Evolutionary conservation across 2,888 invertebrate genomes (phyloP).

Genomic region (Hirudinaria manillensis): DNA sequence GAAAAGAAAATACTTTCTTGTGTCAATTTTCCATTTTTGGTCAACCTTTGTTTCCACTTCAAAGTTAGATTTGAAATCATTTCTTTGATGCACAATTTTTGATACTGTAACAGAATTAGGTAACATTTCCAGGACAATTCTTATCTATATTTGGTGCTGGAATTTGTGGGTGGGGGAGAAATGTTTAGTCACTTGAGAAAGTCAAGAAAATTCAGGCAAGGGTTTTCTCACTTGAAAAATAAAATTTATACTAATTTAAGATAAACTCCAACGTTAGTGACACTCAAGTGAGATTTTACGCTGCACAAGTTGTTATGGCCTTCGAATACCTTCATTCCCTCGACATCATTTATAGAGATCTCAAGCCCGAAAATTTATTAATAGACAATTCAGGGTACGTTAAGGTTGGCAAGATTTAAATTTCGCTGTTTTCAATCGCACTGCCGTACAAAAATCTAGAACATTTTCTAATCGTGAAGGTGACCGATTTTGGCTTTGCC

Average conservation of each 20-base stretch:
- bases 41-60: constrained; percentile 52
- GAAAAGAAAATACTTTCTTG: constrained; percentile 98
- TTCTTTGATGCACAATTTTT: no score
- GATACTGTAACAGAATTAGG: no score
- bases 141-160: constrained; percentile 98
- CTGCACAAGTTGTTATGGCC: constrained; percentile 97
- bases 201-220: constrained; percentile 78
- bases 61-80: constrained; percentile 18
- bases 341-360: constrained; percentile 96
- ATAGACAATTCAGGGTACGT: constrained; percentile 69
- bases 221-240: constrained; percentile 35
- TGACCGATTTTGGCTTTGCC: constrained; percentile 98
- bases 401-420: constrained; percentile 58
- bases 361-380: constrained; percentile 94
- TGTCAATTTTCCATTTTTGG: constrained; percentile 96
- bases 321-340: constrained; percentile 99
- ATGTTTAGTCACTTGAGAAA: constrained; percentile 99
- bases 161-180: constrained; percentile 98
- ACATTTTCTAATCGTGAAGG: constrained; percentile 56
- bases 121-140: constrained; percentile 78
- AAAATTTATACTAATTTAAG: background rate
- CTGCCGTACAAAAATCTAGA: background rate
- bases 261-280: constrained; percentile 62
- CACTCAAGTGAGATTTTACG: constrained; percentile 96
- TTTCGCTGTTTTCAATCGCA: background rate